phyloP scores from a whole-genome alignment of 2,113 vertebrate species.

The Butorides virescens region DNA sequence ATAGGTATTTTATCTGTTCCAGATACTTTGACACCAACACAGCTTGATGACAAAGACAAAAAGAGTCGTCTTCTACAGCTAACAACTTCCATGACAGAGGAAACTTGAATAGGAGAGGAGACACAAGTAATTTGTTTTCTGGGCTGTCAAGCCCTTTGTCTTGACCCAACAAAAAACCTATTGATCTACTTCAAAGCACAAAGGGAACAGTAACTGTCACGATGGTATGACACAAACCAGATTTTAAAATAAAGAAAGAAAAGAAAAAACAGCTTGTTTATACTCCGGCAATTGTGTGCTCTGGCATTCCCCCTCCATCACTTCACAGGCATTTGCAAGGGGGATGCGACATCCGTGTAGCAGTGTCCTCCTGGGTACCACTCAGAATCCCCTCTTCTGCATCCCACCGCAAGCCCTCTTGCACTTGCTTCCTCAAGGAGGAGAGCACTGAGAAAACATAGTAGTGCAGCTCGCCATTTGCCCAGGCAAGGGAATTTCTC shows the following conservation, averaged over 20 bases:
- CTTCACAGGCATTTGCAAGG: fast-evolving
- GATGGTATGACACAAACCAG: neutral
- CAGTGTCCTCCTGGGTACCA: neutral
- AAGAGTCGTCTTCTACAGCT: neutral
- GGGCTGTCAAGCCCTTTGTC: constrained; percentile 52
- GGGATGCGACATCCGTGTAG: fast-evolving
- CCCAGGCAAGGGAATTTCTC: neutral
- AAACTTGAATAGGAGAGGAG: neutral
- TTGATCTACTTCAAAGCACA: constrained; percentile 37
- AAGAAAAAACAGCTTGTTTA: neutral
- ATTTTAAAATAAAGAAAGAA: neutral
- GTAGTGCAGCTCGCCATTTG: neutral
- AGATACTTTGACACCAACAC: constrained; percentile 33
- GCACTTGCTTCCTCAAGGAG: neutral
- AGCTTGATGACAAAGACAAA: neutral
- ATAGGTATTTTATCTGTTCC: constrained; percentile 9
- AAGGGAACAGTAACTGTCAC: neutral
- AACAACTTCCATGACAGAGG: constrained; percentile 2
- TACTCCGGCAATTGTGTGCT: neutral
- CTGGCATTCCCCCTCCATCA: neutral
- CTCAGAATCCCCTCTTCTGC: fast-evolving
- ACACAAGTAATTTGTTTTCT: constrained; percentile 38
- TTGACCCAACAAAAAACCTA: constrained; percentile 8
- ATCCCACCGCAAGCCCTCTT: fast-evolving
- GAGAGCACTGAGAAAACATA: fast-evolving